Conservation (phyloP, 1,140 invertebrate species). For the Panagrolaimus sp. region DNA sequence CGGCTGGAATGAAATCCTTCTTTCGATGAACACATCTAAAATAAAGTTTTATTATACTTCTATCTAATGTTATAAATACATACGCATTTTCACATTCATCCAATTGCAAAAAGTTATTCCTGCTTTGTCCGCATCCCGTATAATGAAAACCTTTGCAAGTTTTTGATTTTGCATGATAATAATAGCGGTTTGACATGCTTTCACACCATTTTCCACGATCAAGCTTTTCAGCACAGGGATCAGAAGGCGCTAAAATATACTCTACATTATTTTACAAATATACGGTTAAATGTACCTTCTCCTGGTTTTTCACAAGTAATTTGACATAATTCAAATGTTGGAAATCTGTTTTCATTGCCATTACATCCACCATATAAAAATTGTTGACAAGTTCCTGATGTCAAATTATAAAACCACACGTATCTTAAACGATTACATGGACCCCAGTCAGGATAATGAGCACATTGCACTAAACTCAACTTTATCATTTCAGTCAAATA, state of each 20-base stretch:
- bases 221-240: conserved; percentile 40
- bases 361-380: conserved; percentile 52
- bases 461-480: conserved; percentile 38
- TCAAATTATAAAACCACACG: conserved; percentile 51
- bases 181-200: conserved; percentile 50
- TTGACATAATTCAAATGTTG: conserved; percentile 47
- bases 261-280: not conserved
- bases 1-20: not conserved
- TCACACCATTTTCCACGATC: conserved; percentile 51
- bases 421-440: conserved; percentile 48
- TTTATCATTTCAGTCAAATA: conserved; percentile 9
- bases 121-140: conserved; percentile 48
- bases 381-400: conserved; percentile 46
- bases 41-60: not conserved
- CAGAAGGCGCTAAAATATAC: conserved; percentile 21
- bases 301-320: conserved; percentile 47
- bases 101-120: conserved; percentile 42
- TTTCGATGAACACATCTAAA: conserved; percentile 20
- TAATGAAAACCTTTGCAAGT: conserved; percentile 53
- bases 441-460: conserved; percentile 48
- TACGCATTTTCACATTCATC: conserved; percentile 22
- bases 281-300: conserved; percentile 24
- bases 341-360: conserved; percentile 48
- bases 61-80: not conserved
- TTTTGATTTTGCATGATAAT: conserved; percentile 38